Evolutionary conservation across 2,113 vertebrate genomes (phyloP).

Genomic region (Dermatemys mawii): DNA sequence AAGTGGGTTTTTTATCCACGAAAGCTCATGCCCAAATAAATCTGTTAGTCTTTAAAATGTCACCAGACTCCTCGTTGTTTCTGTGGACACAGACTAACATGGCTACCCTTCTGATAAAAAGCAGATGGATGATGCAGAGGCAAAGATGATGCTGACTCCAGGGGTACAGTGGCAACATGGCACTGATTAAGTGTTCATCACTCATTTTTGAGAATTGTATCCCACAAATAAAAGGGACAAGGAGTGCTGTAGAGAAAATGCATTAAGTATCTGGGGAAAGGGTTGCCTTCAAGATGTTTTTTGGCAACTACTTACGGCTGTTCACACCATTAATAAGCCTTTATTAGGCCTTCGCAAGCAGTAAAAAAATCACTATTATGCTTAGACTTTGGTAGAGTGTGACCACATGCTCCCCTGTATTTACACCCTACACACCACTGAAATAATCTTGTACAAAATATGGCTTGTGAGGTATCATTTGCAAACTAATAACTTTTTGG

Average conservation of each 20-base stretch:
- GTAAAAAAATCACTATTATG: not conserved
- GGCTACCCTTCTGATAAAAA: too few species aligned
- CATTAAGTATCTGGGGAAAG: constrained; percentile 56
- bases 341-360: not conserved
- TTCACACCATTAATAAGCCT: not conserved
- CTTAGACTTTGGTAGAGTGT: not conserved
- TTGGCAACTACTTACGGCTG: constrained; percentile 3
- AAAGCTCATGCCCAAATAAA: too few species aligned
- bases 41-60: too few species aligned
- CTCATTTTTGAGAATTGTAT: constrained; percentile 33
- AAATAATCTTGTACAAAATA: too few species aligned
- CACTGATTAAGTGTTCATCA: constrained; percentile 22
- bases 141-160: not conserved
- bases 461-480: too few species aligned
- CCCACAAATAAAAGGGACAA: constrained; percentile 28
- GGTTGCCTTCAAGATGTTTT: constrained; percentile 29
- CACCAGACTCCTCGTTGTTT: too few species aligned
- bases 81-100: too few species aligned
- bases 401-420: too few species aligned
- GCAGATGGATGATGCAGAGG: not conserved
- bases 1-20: too few species aligned
- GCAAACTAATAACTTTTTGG: too few species aligned
- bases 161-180: not conserved
- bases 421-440: too few species aligned
- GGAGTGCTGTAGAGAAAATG: constrained; percentile 41